These are phyloP conservation scores for Patella caerulea DNA, from an alignment of 2,888 invertebrate genomes.

Conservation along the genomic window DNA sequence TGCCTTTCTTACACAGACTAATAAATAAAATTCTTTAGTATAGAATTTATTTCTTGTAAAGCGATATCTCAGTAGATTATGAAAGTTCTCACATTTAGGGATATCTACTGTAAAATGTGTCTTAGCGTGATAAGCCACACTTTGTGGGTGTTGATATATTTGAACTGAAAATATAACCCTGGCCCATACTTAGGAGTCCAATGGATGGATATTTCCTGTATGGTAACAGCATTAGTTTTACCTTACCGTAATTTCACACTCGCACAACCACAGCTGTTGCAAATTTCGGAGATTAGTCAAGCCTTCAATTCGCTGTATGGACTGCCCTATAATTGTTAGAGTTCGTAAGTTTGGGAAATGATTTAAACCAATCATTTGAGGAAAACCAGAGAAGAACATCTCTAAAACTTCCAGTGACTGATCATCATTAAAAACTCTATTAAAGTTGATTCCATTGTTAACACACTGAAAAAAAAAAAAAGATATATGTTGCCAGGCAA, in stretches of 20 bases:
- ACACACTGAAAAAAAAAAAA: constrained; percentile 52
- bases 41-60: too few species aligned
- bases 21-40: too few species aligned
- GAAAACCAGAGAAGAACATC: constrained; percentile 70
- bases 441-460: constrained; percentile 64
- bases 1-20: too few species aligned
- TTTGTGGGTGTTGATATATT: too few species aligned
- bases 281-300: constrained; percentile 46
- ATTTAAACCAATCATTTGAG: constrained; percentile 63
- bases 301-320: constrained; percentile 53
- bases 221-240: constrained; percentile 3
- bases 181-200: too few species aligned
- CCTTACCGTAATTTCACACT: constrained; percentile 58
- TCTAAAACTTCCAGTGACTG: constrained; percentile 59
- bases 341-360: constrained; percentile 67
- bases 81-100: too few species aligned
- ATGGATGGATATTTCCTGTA: not conserved
- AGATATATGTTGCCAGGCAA: constrained; percentile 3
- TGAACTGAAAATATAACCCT: too few species aligned
- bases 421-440: constrained; percentile 51
- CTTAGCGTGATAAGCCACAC: too few species aligned
- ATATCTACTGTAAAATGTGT: too few species aligned
- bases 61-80: too few species aligned
- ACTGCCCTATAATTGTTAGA: constrained; percentile 60
- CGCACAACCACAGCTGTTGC: constrained; percentile 61